Evolutionary conservation across 2,113 vertebrate species (phyloP).

Genomic region (Todiramphus saurophagus): DNA sequence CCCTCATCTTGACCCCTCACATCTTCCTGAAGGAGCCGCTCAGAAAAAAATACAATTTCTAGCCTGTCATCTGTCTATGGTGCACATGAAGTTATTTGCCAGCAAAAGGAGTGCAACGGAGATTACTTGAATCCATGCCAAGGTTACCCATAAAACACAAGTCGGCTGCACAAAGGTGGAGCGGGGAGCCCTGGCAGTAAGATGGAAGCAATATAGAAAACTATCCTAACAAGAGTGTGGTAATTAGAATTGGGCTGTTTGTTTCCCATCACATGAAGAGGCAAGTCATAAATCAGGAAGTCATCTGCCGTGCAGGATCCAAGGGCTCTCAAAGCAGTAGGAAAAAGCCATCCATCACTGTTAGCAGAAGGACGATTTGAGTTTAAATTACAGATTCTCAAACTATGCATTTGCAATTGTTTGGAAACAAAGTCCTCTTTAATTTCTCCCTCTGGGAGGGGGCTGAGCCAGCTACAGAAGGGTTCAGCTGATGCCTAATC

Average conservation of each 20-base stretch:
- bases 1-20: neutral
- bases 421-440: constrained; percentile 32
- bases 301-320: constrained; percentile 4
- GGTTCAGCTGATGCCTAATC: neutral
- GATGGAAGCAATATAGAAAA: neutral
- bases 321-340: constrained; percentile 35
- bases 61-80: fast-evolving
- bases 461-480: neutral
- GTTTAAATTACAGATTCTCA: constrained; percentile 35
- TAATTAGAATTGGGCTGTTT: constrained; percentile 6
- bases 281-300: constrained; percentile 46
- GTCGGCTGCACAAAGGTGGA: neutral
- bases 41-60: neutral
- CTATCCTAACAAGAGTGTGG: neutral
- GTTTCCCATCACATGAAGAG: neutral
- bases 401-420: neutral
- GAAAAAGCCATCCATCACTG: constrained; percentile 42
- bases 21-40: neutral
- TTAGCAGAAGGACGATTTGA: neutral
- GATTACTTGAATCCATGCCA: neutral
- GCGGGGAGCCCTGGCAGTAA: neutral
- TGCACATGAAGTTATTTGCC: neutral
- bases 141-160: neutral
- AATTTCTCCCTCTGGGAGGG: neutral
- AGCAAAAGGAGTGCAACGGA: neutral